Conservation (phyloP, 2,113 vertebrate species). For the Cyprinodon variegatus region DNA sequence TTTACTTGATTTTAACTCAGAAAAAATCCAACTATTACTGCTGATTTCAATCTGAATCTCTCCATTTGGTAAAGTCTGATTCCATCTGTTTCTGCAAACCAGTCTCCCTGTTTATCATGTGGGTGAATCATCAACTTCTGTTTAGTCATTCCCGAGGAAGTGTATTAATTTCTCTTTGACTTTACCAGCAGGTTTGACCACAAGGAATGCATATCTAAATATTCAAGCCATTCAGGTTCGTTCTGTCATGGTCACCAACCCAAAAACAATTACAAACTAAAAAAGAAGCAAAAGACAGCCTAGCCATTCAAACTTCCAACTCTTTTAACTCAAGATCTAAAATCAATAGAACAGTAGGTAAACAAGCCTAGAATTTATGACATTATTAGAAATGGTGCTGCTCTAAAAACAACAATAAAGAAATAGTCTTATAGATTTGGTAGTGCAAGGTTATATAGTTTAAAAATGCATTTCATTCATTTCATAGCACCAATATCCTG, state of each 20-base stretch:
- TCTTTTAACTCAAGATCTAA: background rate
- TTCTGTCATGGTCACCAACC: background rate
- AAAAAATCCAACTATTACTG: background rate
- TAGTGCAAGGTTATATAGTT: background rate
- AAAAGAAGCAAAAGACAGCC: background rate
- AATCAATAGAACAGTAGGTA: background rate
- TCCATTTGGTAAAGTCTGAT: background rate
- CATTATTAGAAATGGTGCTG: no score
- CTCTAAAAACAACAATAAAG: background rate
- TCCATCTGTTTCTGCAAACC: background rate
- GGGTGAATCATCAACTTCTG: constrained; percentile 32
- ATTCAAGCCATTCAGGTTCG: background rate
- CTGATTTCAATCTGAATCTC: background rate
- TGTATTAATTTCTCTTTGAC: background rate
- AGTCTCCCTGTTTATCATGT: background rate
- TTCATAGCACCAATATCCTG: background rate
- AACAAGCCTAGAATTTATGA: no score
- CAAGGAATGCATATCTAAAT: background rate
- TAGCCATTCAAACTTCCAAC: background rate
- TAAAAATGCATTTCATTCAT: background rate
- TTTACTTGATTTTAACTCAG: background rate
- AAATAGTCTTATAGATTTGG: background rate
- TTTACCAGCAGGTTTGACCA: background rate
- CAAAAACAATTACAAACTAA: background rate
- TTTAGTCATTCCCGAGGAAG: constrained; percentile 11